Percentiles rank a stretch among this genome's conserved stretches.
phyloP scores from a whole-genome alignment of 1,140 invertebrate genomes.

The Drosophila prosaltans region DNA sequence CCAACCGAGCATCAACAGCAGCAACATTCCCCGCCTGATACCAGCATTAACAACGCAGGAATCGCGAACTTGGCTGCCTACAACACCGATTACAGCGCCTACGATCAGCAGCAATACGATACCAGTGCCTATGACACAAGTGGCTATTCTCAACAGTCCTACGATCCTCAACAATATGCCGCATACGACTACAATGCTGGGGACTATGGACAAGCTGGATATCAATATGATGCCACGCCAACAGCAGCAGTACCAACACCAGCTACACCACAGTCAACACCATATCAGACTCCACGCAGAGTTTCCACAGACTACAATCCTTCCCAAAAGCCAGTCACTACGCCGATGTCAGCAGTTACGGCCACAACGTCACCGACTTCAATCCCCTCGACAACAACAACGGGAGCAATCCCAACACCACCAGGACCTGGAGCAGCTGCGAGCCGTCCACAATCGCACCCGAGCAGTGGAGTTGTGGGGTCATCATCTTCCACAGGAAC shows the following conservation, averaged over 20 bases:
- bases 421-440: constrained; percentile 45
- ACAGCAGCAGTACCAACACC: constrained; percentile 40
- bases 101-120: constrained; percentile 82
- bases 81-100: constrained; percentile 77
- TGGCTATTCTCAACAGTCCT: constrained; percentile 68
- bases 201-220: constrained; percentile 68
- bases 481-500: constrained; percentile 66
- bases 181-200: constrained; percentile 53
- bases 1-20: constrained; percentile 27
- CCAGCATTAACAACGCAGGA: constrained; percentile 45
- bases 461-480: constrained; percentile 80
- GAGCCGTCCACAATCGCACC: constrained; percentile 76
- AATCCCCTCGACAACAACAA: constrained; percentile 32
- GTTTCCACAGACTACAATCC: constrained; percentile 51
- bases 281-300: constrained; percentile 29
- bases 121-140: constrained; percentile 68
- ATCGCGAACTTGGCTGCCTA: constrained; percentile 69
- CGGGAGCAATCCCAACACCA: constrained; percentile 6
- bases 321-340: constrained; percentile 54
- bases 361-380: constrained; percentile 43
- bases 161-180: constrained; percentile 69
- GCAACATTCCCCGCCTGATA: constrained; percentile 36
- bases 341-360: constrained; percentile 44
- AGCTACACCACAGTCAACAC: constrained; percentile 17
- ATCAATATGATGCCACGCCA: constrained; percentile 62